These are phyloP conservation scores for Gonatopus flavifemur DNA, from an alignment of 1,140 invertebrate genomes.

Conservation along the genomic window DNA sequence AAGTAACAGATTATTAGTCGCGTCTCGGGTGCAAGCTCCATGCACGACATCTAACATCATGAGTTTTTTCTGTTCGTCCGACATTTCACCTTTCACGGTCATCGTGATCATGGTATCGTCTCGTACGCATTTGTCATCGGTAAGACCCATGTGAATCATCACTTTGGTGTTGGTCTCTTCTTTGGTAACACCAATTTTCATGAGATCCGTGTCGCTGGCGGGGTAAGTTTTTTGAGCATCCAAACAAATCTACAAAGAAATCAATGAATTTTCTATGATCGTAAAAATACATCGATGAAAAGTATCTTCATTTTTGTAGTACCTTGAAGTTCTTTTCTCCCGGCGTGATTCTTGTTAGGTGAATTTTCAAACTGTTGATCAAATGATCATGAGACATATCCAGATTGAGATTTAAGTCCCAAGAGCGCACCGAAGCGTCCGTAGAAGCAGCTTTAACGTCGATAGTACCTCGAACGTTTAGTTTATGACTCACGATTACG, in stretches of 20 bases:
- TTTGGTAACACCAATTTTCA: slow-evolving; percentile 18
- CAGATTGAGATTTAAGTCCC: slow-evolving; percentile 42
- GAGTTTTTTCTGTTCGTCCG: slow-evolving; percentile 34
- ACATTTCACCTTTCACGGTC: slow-evolving; percentile 26
- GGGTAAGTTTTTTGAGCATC: slow-evolving; percentile 41
- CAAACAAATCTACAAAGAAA: slow-evolving; percentile 41
- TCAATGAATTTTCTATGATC: background rate
- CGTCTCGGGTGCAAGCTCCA: slow-evolving; percentile 28
- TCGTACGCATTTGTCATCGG: slow-evolving; percentile 33
- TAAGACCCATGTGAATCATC: slow-evolving; percentile 36
- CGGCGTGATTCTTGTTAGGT: slow-evolving; percentile 37
- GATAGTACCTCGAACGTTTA: slow-evolving; percentile 30
- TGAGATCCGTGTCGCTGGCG: slow-evolving; percentile 10
- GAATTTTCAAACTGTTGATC: slow-evolving; percentile 34
- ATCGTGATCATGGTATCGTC: slow-evolving; percentile 29
- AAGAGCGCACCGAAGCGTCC: slow-evolving; percentile 31
- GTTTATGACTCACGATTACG: slow-evolving; percentile 12
- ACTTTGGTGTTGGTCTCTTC: slow-evolving; percentile 38
- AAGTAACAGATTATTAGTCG: slow-evolving; percentile 24
- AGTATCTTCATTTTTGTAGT: background rate
- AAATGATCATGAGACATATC: slow-evolving; percentile 36
- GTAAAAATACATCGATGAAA: no score
- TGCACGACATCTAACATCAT: slow-evolving; percentile 14
- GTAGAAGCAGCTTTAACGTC: slow-evolving; percentile 26
- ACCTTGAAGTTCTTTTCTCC: slow-evolving; percentile 43